Base-by-base conservation (phyloP, 2,797 vertebrate species). In the Acanthornis magna region DNA sequence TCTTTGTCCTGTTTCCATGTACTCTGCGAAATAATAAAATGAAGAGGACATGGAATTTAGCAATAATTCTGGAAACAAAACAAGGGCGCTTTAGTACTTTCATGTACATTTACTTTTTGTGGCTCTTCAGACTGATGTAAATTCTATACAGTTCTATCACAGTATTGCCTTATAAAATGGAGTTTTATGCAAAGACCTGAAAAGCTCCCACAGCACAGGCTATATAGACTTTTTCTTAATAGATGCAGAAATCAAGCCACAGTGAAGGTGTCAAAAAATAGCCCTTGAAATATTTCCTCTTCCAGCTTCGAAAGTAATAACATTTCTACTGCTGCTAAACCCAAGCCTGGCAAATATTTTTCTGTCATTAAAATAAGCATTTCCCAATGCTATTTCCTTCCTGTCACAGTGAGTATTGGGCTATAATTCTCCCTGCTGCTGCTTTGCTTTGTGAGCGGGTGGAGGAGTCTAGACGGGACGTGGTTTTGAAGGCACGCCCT, bases 341-440 rank as follows among this genome's bases (percentile, higher is more conserved):
- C 89, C 65, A 26, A 93, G 92, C 77, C 88, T 68, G 61, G 89
- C 87, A 95, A 94, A 95, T 96, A 95, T 92, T 96, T 95, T 96
- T 80, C 86, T 95, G 82, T 84, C 95, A 96, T 97, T 95, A 96
- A 93, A 96, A 92, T 92, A 91, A 90, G 88, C 84, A 93, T 95
- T 96, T 96, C 93, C 94, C 90, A 73, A 34, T 91, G 93, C 90
- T 93, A 76, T 95, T 97, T 94, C 92, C 91, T 91, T 93, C 80
- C 92, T 95, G 93, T 95, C 94, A 92, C 32, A 19, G 71, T 12
- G 74, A 65, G 66, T 92, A 91, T 94, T 92, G 88, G 82, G 63
- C 88, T 94, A 72, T 96, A 96, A 96, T 65, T 97, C 93, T 96
- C 91, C 71, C 67, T 6, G 2, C 65, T 78, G 79, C 67, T 79